Conservation (phyloP, 2,113 vertebrate species). For the Lampris incognitus region DNA sequence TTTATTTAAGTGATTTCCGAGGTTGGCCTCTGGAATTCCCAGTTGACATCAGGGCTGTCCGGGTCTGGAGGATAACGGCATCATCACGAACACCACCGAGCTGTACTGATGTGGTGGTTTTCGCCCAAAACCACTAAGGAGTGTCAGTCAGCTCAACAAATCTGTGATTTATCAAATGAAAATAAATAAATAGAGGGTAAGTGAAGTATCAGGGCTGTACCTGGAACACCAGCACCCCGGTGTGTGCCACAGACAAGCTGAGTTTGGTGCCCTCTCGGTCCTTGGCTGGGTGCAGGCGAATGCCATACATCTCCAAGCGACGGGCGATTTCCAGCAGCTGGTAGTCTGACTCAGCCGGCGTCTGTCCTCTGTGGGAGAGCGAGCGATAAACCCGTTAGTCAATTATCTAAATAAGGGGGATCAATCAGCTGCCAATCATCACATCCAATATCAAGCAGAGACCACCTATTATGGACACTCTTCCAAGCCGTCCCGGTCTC, state of each 20-base stretch:
- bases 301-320: constrained; percentile 94
- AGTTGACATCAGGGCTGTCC: neutral
- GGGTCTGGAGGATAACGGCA: too few species aligned
- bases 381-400: neutral
- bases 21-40: constrained; percentile 19
- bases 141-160: neutral
- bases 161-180: too few species aligned
- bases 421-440: neutral
- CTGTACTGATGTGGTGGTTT: too few species aligned
- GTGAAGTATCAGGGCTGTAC: constrained; percentile 60
- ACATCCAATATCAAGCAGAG: too few species aligned
- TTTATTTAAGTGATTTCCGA: too few species aligned
- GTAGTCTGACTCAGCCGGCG: constrained; percentile 94
- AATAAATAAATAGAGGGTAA: too few species aligned
- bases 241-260: constrained; percentile 93
- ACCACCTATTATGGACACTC: too few species aligned
- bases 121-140: neutral
- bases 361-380: constrained; percentile 86
- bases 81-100: too few species aligned
- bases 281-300: constrained; percentile 92
- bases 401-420: neutral
- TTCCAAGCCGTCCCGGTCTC: too few species aligned
- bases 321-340: constrained; percentile 94
- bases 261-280: constrained; percentile 95
- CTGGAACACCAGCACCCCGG: constrained; percentile 95